Evolutionary conservation across 2,888 invertebrate species (phyloP), one percentile per base, ranked within the genome.

Genomic region (Rhamphomyia laevipes): DNA sequence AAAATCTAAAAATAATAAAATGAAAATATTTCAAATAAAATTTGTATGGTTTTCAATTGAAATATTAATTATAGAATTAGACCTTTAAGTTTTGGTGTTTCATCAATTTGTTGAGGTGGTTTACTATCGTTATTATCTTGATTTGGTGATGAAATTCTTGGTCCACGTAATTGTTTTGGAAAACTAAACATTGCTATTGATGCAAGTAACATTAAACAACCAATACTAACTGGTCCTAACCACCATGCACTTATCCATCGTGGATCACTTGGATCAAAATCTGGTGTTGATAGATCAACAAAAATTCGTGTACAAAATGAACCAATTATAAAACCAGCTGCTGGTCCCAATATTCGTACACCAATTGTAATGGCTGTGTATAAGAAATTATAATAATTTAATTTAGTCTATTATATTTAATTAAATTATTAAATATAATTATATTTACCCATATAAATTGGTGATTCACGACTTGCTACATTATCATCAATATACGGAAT

Each of bases 181-280:
- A 94, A 94, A 56, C 86, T 86, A 72, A 91, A 90, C 87, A 96
- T 90, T 48, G 89, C 83, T 47, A 86, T 71, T 2, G 92, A 86
- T 49, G 91, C 83, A 50, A 93, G 59, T 66, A 92, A 78, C 62
- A 94, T 80, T 59, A 91, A 76, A 2, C 81, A 79, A 2, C 92
- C 86, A 61, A 93, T 90, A 60, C 93, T 74, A 55, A 91, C 85
- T 65, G 90, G 77, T 43, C 90, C 67, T 51, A 96, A 74, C 95
- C 95, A 96, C 95, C 95, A 96, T 42, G 95, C 95, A 45, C 95
- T 94, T 44, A 95, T 86, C 92, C 93, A 95, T 68, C 86, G 76
- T 5, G 89, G 87, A 72, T 92, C 89, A 38, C 78, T 79, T 46
- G 84, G 81, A 57, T 82, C 81, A 60, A 86, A 85, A 55, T 81